Evolutionary conservation across 2,797 vertebrate genomes (phyloP).

Genomic region (Bufotes viridis): DNA sequence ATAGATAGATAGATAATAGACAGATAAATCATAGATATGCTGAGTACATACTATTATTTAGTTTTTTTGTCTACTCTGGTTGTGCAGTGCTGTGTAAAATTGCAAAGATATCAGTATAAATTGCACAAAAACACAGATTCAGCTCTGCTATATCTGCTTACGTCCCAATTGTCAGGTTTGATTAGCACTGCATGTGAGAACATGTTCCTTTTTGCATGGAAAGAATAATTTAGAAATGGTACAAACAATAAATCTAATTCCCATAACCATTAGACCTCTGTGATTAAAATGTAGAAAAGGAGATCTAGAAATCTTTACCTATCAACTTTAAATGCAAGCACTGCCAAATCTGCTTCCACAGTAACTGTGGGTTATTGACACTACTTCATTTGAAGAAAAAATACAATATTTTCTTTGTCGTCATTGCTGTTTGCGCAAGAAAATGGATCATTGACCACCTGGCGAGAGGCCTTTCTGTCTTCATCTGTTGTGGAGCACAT

Average conservation of each 20-base stretch:
- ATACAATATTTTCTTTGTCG: slow-evolving; percentile 7
- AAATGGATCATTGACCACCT: slow-evolving; percentile 21
- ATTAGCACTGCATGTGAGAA: not conserved
- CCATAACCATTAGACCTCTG: not conserved
- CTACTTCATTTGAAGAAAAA: slow-evolving; percentile 2
- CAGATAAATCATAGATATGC: no score
- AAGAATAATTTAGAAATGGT: not conserved
- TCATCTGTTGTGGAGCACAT: slow-evolving; percentile 8
- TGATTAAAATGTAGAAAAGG: not conserved
- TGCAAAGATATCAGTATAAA: no score
- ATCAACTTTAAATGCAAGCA: not conserved
- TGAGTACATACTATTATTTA: no score
- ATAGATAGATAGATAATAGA: not conserved
- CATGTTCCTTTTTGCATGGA: not conserved
- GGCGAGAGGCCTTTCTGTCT: not conserved
- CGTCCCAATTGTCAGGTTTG: not conserved
- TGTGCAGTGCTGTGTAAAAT: no score
- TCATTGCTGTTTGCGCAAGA: not conserved
- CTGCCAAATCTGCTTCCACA: not conserved
- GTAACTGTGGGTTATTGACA: not conserved
- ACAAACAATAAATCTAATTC: not conserved
- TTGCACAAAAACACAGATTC: not conserved
- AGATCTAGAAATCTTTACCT: not conserved
- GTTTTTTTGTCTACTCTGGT: no score
- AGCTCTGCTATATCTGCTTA: not conserved